Base-by-base conservation (phyloP, 2,797 vertebrate species). In the Thaleichthys pacificus region DNA sequence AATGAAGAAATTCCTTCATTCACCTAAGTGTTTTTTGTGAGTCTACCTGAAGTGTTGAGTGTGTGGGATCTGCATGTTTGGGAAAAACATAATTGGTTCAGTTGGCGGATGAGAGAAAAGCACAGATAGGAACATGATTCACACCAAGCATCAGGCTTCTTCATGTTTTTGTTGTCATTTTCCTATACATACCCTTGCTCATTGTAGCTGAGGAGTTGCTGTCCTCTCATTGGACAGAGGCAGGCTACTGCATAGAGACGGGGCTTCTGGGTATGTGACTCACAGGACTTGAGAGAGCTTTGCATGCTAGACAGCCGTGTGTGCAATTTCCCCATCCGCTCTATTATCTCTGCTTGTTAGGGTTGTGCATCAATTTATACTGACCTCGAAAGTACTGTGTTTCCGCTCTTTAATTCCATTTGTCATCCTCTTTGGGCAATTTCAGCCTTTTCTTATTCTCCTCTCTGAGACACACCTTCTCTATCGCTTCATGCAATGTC, bases 271-370 rank as follows among this genome's bases (percentile, higher is more conserved):
- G 65, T 35, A 51, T n/a, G 28, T 38, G 51, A 72, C 63, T 64
- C 21, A 73, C 12, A 22, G 19, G 12, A 24, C 21, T 11, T 38
- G 60, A 58, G 68, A n/a, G 30, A 66, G 72, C 64, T 63, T 62
- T 28, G 26, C 21, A 30, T 66, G 51, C 58, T 47, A 32, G 54
- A 63, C 54, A 76, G 69, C 8, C 60, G 6, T 11, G 30, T 68
- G 61, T 73, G 11, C 58, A 42, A 69, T 57, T 61, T 38, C 26
- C 47, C 58, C 51, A 47, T 57, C 32, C 19, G 62, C n/a, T 7
- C 17, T 7, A 24, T 75, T 69, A 69, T 21, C 62, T 80, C 69
- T 49, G 15, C 57, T 49, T 66, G 22, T 68, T 63, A 70, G 47
- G 60, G 56, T 60, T 30, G 28, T 65, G 32, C 26, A 70, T 26